Conservation (phyloP, 2,888 invertebrate genomes). For the Adelognathus sp. region DNA sequence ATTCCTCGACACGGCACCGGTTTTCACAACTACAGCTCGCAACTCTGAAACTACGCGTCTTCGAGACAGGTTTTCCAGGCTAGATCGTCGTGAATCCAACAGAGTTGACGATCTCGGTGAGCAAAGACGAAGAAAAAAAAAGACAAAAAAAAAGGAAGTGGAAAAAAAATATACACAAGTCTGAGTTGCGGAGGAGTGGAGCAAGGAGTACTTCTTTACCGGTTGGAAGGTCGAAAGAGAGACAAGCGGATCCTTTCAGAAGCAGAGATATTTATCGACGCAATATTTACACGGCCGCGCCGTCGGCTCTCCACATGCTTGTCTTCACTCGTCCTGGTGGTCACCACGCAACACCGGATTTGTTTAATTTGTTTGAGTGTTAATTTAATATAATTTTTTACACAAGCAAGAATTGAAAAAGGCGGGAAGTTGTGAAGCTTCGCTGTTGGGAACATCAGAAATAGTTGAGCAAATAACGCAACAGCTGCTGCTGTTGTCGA, state of each 20-base stretch:
- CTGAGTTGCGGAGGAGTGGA: conserved; percentile 20
- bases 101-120: conserved; percentile 64
- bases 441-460: conserved; percentile 59
- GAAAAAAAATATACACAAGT: conserved; percentile 36
- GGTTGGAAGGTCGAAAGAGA: conserved; percentile 43
- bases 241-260: conserved; percentile 73
- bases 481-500: not conserved
- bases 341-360: conserved; percentile 66
- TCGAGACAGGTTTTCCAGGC: conserved; percentile 56
- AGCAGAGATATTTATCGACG: conserved; percentile 77
- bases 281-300: conserved; percentile 72
- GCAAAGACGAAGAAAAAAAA: conserved; percentile 27
- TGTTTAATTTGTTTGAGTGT: conserved; percentile 77
- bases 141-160: not conserved
- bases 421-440: not conserved
- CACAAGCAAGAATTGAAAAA: conserved; percentile 65
- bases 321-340: not conserved
- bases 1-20: conserved; percentile 37
- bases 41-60: conserved; percentile 41
- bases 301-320: not conserved
- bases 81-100: conserved; percentile 66
- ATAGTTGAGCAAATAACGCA: conserved; percentile 70
- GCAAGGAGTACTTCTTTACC: conserved; percentile 22
- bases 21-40: conserved; percentile 28
- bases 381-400: conserved; percentile 78